Evolutionary conservation across 2,888 invertebrate species (phyloP).

Genomic region (Megamerina dolium): DNA sequence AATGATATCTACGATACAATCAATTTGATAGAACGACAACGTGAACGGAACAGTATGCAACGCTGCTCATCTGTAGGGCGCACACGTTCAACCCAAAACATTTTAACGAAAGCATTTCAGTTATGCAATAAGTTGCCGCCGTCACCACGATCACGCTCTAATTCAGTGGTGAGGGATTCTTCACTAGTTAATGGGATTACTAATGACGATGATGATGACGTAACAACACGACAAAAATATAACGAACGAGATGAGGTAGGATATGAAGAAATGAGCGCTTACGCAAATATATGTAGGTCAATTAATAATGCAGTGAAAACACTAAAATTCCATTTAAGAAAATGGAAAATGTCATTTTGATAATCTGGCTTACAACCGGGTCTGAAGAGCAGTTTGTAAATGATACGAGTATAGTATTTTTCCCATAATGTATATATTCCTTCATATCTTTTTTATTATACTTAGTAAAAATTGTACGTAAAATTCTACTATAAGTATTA

Average conservation of each 20-base stretch:
- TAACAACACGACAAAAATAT: conserved; percentile 65
- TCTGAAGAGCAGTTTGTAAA: too few species aligned
- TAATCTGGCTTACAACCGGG: too few species aligned
- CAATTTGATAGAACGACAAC: conserved; percentile 45
- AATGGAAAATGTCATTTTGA: too few species aligned
- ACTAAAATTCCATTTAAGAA: too few species aligned
- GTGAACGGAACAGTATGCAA: conserved; percentile 43
- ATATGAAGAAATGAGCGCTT: conserved; percentile 1
- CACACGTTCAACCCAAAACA: conserved; percentile 73
- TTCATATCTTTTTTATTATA: too few species aligned
- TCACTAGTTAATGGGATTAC: conserved; percentile 47
- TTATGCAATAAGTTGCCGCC: conserved; percentile 52
- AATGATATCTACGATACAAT: conserved; percentile 45
- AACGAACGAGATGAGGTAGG: conserved; percentile 42
- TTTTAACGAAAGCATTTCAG: conserved; percentile 76
- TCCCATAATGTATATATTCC: too few species aligned
- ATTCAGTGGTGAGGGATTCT: conserved; percentile 38
- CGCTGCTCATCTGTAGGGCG: conserved; percentile 52
- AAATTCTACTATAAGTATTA: too few species aligned
- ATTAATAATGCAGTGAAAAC: too few species aligned
- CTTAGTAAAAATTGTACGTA: too few species aligned
- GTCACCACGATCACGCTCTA: conserved; percentile 46
- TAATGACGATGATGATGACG: conserved; percentile 57
- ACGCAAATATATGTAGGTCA: too few species aligned
- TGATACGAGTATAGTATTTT: too few species aligned